phyloP scores from a whole-genome alignment of 2,797 vertebrate genomes.

The Columba guinea region DNA sequence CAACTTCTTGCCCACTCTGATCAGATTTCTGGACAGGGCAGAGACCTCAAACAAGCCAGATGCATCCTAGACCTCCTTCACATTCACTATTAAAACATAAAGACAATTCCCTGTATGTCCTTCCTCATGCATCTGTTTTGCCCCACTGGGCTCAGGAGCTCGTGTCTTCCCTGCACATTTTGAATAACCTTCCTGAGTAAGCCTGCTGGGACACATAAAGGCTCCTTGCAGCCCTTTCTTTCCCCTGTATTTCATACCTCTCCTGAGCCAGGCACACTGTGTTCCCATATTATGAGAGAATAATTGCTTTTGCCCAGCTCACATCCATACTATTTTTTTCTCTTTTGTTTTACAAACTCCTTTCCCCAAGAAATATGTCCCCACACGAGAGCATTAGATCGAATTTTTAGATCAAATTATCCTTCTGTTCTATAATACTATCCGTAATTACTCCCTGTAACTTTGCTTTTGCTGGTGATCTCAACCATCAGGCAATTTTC shows the following conservation, averaged over 20 bases:
- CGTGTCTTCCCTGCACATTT: not conserved
- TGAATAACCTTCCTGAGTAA: slow-evolving; percentile 28
- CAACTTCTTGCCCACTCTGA: not conserved
- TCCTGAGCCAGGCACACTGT: slow-evolving; percentile 43
- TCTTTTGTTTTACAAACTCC: slow-evolving; percentile 66
- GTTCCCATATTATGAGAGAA: slow-evolving; percentile 61
- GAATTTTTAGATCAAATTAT: slow-evolving; percentile 74
- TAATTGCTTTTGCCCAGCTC: slow-evolving; percentile 68
- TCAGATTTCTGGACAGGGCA: not conserved
- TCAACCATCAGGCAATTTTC: slow-evolving; percentile 74
- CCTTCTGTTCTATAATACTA: slow-evolving; percentile 68
- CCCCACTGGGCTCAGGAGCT: not conserved
- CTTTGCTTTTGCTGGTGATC: slow-evolving; percentile 68
- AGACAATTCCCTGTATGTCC: not conserved
- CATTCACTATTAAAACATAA: not conserved
- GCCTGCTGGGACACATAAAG: slow-evolving; percentile 19
- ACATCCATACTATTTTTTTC: slow-evolving; percentile 49
- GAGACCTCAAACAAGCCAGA: not conserved
- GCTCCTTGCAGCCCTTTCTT: not conserved
- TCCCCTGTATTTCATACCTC: slow-evolving; percentile 42
- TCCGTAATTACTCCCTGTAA: slow-evolving; percentile 68
- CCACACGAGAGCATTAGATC: slow-evolving; percentile 62
- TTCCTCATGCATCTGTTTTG: not conserved
- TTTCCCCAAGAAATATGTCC: slow-evolving; percentile 53
- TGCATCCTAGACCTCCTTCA: not conserved